These are phyloP conservation scores for Planococcus citri DNA, from an alignment of 1,140 invertebrate species.

Conservation along the genomic window DNA sequence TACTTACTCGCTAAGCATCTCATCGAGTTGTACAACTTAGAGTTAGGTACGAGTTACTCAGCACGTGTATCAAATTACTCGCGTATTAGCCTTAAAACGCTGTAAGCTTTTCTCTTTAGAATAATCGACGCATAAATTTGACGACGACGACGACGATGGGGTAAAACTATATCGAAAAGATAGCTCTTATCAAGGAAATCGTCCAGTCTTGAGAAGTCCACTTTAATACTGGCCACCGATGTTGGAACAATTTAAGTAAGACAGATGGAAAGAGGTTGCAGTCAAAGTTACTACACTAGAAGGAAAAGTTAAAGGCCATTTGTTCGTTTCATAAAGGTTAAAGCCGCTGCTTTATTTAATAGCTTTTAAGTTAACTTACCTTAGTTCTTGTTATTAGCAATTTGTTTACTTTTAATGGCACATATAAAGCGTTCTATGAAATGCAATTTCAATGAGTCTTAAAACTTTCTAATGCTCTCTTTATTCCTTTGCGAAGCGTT, in stretches of 20 bases:
- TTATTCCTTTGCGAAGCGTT: neutral
- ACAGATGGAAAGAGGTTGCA: neutral
- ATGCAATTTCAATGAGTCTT: constrained; percentile 7
- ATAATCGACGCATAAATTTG: no score
- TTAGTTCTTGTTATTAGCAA: constrained; percentile 3
- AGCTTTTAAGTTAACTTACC: constrained; percentile 7
- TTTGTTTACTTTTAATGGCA: constrained; percentile 7
- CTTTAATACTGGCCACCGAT: neutral
- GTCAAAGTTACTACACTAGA: neutral
- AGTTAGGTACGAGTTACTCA: no score
- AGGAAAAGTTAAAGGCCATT: neutral
- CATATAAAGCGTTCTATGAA: neutral
- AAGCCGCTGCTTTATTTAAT: constrained; percentile 3
- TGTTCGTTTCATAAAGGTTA: constrained; percentile 7
- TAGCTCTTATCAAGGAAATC: no score
- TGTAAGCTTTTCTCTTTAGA: no score
- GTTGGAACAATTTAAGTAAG: neutral
- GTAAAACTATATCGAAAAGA: no score
- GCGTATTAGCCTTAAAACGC: no score
- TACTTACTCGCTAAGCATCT: no score
- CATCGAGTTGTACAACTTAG: no score
- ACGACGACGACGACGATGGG: no score
- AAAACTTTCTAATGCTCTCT: neutral
- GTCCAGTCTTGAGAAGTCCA: neutral
- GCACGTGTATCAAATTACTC: no score